A percentile compares a stretch with the other conserved stretches of the same genome.
These are phyloP conservation scores for Athene noctua DNA, from an alignment of 2,113 vertebrate genomes.

Conservation along the genomic window DNA sequence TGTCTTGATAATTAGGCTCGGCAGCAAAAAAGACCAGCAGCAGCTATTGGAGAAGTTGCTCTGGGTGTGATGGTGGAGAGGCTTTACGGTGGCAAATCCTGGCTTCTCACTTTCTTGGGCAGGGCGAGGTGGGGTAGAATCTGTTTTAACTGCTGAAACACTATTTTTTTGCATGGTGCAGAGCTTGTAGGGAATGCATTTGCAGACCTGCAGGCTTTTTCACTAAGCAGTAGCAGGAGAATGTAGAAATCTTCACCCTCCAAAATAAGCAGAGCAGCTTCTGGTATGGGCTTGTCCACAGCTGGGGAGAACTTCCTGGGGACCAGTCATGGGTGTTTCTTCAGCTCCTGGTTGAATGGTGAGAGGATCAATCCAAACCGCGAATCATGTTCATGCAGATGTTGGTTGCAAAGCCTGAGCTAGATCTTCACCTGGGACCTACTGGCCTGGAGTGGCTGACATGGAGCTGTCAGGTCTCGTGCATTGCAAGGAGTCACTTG, in stretches of 20 bases:
- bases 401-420: neutral
- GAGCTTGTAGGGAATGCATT: neutral
- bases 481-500: rapidly evolving
- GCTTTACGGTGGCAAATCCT: neutral
- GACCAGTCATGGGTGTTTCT: neutral
- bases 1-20: neutral
- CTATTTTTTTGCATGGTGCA: neutral
- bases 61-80: neutral
- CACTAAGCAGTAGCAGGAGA: neutral
- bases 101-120: neutral
- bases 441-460: neutral
- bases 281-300: neutral
- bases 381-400: rapidly evolving
- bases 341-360: neutral
- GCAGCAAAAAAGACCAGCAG: neutral
- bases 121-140: rapidly evolving
- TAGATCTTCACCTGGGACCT: neutral
- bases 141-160: neutral
- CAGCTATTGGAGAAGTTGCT: neutral
- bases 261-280: neutral
- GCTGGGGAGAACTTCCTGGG: neutral
- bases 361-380: neutral
- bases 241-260: neutral
- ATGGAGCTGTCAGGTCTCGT: neutral
- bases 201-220: neutral